These are phyloP conservation scores for Conus ventricosus DNA, from an alignment of 1,140 invertebrate genomes.

Conservation along the genomic window DNA sequence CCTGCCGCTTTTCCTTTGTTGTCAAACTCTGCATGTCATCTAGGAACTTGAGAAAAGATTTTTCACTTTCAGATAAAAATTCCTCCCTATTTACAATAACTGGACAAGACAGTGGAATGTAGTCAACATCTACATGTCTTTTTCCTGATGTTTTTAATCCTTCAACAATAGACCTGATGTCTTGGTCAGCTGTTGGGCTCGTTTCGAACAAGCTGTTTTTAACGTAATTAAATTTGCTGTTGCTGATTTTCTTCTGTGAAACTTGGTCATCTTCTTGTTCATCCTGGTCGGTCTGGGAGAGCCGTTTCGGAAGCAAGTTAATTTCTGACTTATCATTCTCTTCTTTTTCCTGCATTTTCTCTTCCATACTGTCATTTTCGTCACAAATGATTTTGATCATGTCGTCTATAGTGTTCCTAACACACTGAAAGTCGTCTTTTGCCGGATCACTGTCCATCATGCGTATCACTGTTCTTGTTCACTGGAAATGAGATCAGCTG, in stretches of 20 bases:
- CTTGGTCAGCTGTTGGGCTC: too few relatives aligned
- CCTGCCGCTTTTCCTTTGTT: background rate
- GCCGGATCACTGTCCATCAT: background rate
- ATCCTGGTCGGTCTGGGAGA: background rate
- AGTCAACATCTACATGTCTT: background rate
- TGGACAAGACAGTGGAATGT: constrained; percentile 8
- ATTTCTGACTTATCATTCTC: background rate
- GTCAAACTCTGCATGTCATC: constrained; percentile 18
- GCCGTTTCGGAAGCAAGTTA: background rate
- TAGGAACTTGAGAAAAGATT: background rate
- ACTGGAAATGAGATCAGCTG: background rate
- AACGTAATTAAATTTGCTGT: background rate
- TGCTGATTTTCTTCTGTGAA: background rate
- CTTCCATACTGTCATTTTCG: background rate
- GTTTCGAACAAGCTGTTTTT: background rate
- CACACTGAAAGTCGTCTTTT: background rate
- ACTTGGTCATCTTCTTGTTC: background rate
- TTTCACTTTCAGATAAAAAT: background rate
- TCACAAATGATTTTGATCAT: background rate
- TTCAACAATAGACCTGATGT: background rate
- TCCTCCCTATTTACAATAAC: background rate
- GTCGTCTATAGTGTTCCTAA: background rate
- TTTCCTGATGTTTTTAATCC: background rate
- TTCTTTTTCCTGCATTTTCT: background rate
- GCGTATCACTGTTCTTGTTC: background rate